Evolutionary conservation across 1,140 invertebrate genomes (phyloP), one percentile per base, ranked within the genome.

Genomic region (Drosophila saltans): DNA sequence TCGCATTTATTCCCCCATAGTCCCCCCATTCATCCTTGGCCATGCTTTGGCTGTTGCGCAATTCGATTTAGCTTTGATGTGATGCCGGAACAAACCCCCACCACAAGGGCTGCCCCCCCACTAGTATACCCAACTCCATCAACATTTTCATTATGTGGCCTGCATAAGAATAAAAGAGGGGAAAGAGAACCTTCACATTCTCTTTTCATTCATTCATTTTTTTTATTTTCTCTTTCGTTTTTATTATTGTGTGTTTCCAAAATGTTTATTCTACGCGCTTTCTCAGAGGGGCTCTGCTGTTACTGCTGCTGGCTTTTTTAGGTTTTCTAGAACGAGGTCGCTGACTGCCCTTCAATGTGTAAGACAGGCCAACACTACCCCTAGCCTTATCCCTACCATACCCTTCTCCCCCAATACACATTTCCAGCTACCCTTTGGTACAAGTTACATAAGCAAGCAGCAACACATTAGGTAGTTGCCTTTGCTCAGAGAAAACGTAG

Each of bases 301-400:
- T 61, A 52, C 66, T 61, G 58, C 66, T 57, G 72, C 55, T 78
- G 78, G 67, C 68, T 69, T 75, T 79, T 24, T 52, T 9, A 52
- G 63, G 43, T 75, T 90, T 90, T 90, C 86, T 90, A 90, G 86
- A 86, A 90, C 86, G 86, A 90, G 86, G 86, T 90, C 86, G 86
- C 82, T 86, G 86, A 90, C 86, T 90, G 86, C 86, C 86, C 86
- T 90, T 90, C 86, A 90, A 79, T 66, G 81, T 55, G 16, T 48
- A 16, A 48, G 45, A 24, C 45, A 45, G 16, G 43, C 43, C 16
- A 45, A 21, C n/a, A 45, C n/a, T 48, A 48, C 45, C 45, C 45
- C 24, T 52, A 52, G 8, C 45, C 24, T 7, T 26, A 52, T 52
- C 21, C 45, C 45, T 48, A 36, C 45, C 9, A 5, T 16, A 5